Conservation (phyloP, 1,140 invertebrate species). For the Streblospio benedicti region DNA sequence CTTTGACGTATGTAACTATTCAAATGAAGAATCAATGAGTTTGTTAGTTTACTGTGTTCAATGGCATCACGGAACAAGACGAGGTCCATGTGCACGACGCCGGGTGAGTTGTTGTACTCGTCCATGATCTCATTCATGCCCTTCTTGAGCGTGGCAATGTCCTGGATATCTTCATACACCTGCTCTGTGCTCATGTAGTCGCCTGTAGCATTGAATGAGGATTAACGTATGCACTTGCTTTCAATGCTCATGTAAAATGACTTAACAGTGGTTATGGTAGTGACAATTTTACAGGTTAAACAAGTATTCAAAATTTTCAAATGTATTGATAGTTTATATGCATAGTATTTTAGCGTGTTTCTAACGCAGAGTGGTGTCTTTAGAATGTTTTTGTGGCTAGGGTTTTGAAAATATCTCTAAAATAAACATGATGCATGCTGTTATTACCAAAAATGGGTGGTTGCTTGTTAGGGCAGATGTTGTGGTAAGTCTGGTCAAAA, state of each 20-base stretch:
- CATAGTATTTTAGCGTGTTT: no score
- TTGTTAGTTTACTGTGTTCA: slow-evolving; percentile 61
- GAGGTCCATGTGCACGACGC: slow-evolving; percentile 65
- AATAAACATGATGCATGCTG: slow-evolving; percentile 16
- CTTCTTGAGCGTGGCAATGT: slow-evolving; percentile 55
- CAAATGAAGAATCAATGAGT: no score
- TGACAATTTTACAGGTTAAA: no score
- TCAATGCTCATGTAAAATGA: background rate
- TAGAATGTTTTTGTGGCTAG: no score
- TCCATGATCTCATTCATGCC: slow-evolving; percentile 61
- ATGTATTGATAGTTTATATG: no score
- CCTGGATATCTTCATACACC: slow-evolving; percentile 67
- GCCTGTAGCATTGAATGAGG: slow-evolving; percentile 48
- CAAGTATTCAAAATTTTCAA: no score
- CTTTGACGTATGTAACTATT: no score
- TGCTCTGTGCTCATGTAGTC: slow-evolving; percentile 65
- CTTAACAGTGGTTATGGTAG: no score
- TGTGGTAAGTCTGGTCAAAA: slow-evolving; percentile 69
- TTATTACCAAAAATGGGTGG: slow-evolving; percentile 68
- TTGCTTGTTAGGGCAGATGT: slow-evolving; percentile 65
- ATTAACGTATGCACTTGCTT: background rate
- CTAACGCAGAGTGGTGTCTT: no score
- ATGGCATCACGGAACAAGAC: slow-evolving; percentile 76
- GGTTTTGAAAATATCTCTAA: no score
- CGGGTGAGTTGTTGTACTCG: slow-evolving; percentile 69